Evolutionary conservation across 2,888 invertebrate species (phyloP).

Genomic region (Athalia cordata): DNA sequence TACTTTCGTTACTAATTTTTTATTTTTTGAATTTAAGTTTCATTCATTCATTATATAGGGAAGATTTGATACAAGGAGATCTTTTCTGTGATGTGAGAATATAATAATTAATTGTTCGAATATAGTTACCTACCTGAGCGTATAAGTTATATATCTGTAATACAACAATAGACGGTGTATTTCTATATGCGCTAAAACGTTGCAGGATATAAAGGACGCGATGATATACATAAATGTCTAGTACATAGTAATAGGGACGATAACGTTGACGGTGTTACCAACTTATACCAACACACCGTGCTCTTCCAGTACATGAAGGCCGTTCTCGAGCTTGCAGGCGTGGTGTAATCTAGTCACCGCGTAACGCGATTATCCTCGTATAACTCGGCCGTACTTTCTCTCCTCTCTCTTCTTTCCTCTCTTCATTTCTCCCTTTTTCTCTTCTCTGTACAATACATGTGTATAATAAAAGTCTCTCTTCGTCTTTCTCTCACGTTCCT

Average conservation of each 20-base stretch:
- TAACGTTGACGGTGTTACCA: slow-evolving; percentile 46
- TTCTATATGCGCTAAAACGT: background rate
- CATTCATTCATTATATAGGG: too few species aligned
- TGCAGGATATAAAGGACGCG: slow-evolving; percentile 2
- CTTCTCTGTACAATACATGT: too few species aligned
- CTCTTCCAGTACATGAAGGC: slow-evolving; percentile 15
- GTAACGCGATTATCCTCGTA: slow-evolving; percentile 68
- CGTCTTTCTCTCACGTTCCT: too few species aligned
- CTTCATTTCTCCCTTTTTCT: slow-evolving; percentile 9
- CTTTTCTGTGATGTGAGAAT: too few species aligned
- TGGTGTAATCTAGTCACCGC: slow-evolving; percentile 70
- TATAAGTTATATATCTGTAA: too few species aligned
- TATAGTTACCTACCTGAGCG: too few species aligned
- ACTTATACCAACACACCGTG: background rate
- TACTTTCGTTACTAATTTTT: too few species aligned
- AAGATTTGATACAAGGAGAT: too few species aligned
- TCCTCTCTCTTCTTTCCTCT: slow-evolving; percentile 50
- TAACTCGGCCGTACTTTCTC: slow-evolving; percentile 60
- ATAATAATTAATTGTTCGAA: too few species aligned
- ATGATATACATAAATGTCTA: background rate
- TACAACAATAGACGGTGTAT: too few species aligned
- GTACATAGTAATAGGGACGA: slow-evolving; percentile 14
- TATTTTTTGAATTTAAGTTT: too few species aligned
- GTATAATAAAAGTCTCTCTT: too few species aligned
- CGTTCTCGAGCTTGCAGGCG: slow-evolving; percentile 63